Evolutionary conservation across 2,888 invertebrate species (phyloP), one percentile per base, ranked within the genome.

Genomic region (Philereme vetulata): DNA sequence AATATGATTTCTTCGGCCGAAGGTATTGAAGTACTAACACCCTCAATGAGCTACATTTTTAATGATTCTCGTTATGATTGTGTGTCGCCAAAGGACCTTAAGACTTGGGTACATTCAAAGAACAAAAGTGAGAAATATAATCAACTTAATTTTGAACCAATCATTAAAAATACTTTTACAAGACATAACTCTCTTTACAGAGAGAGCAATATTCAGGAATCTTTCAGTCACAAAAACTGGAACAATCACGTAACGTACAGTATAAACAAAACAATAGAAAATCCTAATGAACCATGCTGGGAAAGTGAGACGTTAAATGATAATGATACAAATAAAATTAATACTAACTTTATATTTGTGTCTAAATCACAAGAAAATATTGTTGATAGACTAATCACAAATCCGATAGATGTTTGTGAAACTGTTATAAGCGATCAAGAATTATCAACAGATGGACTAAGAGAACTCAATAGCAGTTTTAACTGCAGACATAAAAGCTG

Each of bases 361-460:
- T 62, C 65, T 4, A 54, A 58, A 40, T 58, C 61, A 42, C 62
- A 64, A 48, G 56, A 56, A 50, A 51, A 54, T 5, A 33, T 42
- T 10, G 34, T 55, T 38, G 43, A 52, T 6, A 54, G 42, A 51
- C 21, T 40, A 38, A 56, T 62, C 10, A 43, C 50, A 4, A 43
- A 68, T 43, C 66, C 70, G 8, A 52, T 64, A 10, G 42, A 63
- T 57, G 48, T 67, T 4, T 67, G 68, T 36, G 60, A 65, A 64
- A 62, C 40, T 55, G 46, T 61, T 56, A 38, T 65, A 47, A 3
- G 47, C 5, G 55, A 51, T 33, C 51, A 58, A 33, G 60, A 65
- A 10, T 35, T 51, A 38, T 57, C 55, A 56, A 32, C 44, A 4
- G 33, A 33, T 3, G 52, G 61, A 52, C 57, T 51, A 50, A 54